phyloP scores from a whole-genome alignment of 30 jellyfish, hydroid and myxozoan genomes.

The Cassiopea andromeda region DNA sequence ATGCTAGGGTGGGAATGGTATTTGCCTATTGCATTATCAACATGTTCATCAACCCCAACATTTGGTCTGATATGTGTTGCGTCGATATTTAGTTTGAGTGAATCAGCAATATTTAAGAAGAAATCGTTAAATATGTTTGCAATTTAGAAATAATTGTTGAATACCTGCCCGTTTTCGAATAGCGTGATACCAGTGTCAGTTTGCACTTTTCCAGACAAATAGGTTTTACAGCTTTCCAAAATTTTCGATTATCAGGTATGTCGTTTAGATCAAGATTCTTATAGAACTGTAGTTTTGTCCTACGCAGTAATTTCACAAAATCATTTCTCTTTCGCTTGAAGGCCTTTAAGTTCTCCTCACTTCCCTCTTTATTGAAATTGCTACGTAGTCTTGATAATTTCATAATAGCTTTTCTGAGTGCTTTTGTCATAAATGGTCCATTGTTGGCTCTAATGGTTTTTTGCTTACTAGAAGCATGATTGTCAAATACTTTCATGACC shows the following conservation, averaged over 20 bases:
- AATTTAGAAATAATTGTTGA: slow-evolving; percentile 22
- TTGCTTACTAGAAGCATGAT: slow-evolving; percentile 35
- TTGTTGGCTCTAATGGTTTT: slow-evolving; percentile 17
- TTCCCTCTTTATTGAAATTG: slow-evolving; percentile 29
- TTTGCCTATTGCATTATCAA: slow-evolving; percentile 30
- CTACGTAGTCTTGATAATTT: slow-evolving; percentile 30
- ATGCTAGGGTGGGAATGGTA: slow-evolving; percentile 38
- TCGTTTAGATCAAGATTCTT: too few relatives aligned
- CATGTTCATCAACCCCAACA: slow-evolving; percentile 25
- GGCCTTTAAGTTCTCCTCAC: slow-evolving; percentile 27
- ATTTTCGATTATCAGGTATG: too few relatives aligned
- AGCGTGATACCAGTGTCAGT: slow-evolving; percentile 20
- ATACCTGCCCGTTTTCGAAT: slow-evolving; percentile 28
- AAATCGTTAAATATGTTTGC: slow-evolving; percentile 49
- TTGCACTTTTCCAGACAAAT: slow-evolving; percentile 23
- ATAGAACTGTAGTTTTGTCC: too few relatives aligned
- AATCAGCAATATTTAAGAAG: slow-evolving; percentile 34
- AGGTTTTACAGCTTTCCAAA: slow-evolving; percentile 40
- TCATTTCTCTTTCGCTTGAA: slow-evolving; percentile 14
- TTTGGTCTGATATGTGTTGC: slow-evolving; percentile 4
- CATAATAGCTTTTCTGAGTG: slow-evolving; percentile 45
- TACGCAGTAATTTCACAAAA: slow-evolving; percentile 31
- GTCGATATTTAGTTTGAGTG: slow-evolving; percentile 6
- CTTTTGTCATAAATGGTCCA: slow-evolving; percentile 64
- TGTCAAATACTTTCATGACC: neutral